Evolutionary conservation across 2,797 vertebrate species (phyloP).

Genomic region (Xenops minutus): DNA sequence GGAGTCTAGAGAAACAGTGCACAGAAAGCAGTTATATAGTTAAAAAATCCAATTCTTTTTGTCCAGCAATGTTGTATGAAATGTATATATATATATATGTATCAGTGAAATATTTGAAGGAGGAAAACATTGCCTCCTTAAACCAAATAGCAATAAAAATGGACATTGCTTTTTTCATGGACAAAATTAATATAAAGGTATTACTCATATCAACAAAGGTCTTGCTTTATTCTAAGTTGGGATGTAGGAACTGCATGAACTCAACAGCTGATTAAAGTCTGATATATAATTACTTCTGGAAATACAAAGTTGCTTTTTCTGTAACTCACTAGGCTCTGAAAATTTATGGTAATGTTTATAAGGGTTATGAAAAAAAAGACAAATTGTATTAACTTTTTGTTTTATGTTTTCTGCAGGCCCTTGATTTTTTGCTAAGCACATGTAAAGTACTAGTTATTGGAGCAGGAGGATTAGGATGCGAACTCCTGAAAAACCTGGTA

Average conservation of each 20-base stretch:
- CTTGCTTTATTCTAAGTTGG: not conserved
- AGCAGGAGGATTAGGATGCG: constrained; percentile 95
- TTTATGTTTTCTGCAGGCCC: constrained; percentile 80
- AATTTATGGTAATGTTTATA: not conserved
- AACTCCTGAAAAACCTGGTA: constrained; percentile 98
- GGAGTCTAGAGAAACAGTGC: not conserved
- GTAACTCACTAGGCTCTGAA: not conserved
- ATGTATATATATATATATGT: not conserved
- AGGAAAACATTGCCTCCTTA: not conserved
- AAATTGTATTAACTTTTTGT: constrained; percentile 47
- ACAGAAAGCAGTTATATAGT: not conserved
- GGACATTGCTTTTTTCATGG: not conserved
- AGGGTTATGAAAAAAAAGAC: not conserved
- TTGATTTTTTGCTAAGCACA: constrained; percentile 94
- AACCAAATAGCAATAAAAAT: not conserved
- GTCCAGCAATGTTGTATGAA: not conserved
- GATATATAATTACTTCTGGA: not conserved
- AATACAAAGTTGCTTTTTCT: not conserved
- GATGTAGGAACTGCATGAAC: not conserved
- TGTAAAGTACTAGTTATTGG: constrained; percentile 97
- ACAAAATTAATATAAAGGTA: not conserved
- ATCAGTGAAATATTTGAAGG: not conserved
- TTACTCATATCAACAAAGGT: not conserved
- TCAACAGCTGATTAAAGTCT: not conserved
- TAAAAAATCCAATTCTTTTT: not conserved